Conservation (phyloP, 2,888 invertebrate species). For the Lithodes maja region DNA sequence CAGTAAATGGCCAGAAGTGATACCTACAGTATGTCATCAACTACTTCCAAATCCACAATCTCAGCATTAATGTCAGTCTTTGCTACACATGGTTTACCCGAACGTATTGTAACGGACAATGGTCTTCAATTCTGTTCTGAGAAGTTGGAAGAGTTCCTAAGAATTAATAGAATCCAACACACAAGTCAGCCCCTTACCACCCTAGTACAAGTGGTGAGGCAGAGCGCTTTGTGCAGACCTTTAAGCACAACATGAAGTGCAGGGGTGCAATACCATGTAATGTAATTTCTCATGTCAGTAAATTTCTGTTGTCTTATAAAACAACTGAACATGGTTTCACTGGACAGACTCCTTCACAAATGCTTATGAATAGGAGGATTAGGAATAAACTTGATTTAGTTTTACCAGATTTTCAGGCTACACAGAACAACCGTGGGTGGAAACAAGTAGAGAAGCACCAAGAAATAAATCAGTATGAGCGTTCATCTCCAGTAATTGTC, state of each 20-base stretch:
- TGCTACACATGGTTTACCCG: conserved; percentile 71
- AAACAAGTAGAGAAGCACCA: no score
- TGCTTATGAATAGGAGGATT: conserved; percentile 16
- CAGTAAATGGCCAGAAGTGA: conserved; percentile 71
- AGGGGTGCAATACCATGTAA: neutral
- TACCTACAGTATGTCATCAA: conserved; percentile 67
- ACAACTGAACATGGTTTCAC: conserved; percentile 20
- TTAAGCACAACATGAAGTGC: conserved; percentile 67
- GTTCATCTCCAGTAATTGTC: no score
- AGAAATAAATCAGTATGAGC: no score
- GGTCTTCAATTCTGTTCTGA: conserved; percentile 71
- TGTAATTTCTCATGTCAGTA: conserved; percentile 13
- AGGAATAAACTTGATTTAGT: conserved; percentile 17
- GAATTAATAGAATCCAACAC: conserved; percentile 66
- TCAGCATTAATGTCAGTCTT: conserved; percentile 67
- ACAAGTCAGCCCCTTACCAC: conserved; percentile 69
- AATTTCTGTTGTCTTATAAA: conserved; percentile 10
- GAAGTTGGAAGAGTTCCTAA: conserved; percentile 71
- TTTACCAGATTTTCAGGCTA: neutral
- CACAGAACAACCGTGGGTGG: no score
- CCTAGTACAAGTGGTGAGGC: conserved; percentile 70
- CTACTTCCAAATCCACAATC: conserved; percentile 59
- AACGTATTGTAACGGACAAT: conserved; percentile 72
- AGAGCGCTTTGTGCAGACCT: conserved; percentile 71
- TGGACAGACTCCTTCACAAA: conserved; percentile 12